These are phyloP conservation scores for Paracyclopina nana DNA, from an alignment of 1,140 invertebrate genomes.

Conservation along the genomic window DNA sequence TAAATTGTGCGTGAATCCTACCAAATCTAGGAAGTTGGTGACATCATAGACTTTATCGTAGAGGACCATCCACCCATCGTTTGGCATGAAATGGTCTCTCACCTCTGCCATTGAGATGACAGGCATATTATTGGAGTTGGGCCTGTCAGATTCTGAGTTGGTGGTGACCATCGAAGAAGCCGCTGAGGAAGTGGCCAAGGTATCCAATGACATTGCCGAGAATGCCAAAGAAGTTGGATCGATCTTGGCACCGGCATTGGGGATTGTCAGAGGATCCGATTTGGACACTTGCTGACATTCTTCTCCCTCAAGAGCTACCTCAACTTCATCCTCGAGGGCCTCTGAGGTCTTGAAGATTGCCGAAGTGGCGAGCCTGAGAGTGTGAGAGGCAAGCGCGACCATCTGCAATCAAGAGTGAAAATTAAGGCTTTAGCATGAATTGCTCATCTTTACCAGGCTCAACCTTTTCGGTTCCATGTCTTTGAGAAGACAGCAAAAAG, in stretches of 20 bases:
- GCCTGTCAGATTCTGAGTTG: not conserved
- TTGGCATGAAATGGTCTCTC: not conserved
- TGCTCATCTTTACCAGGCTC: too few species aligned
- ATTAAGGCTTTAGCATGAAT: too few species aligned
- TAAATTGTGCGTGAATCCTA: not conserved
- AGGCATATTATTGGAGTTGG: not conserved
- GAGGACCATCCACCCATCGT: conserved; percentile 7
- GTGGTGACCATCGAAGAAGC: not conserved
- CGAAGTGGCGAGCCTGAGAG: too few species aligned
- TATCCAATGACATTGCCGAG: not conserved
- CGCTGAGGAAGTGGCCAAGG: not conserved
- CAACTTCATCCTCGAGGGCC: too few species aligned
- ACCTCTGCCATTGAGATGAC: not conserved
- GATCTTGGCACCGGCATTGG: not conserved
- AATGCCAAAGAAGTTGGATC: not conserved
- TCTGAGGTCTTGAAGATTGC: too few species aligned
- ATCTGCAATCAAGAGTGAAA: too few species aligned
- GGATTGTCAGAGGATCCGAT: too few species aligned
- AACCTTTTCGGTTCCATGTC: too few species aligned
- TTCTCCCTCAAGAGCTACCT: too few species aligned
- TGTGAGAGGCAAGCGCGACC: too few species aligned
- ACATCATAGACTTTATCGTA: conserved; percentile 7
- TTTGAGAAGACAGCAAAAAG: too few species aligned
- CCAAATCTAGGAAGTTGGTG: not conserved
- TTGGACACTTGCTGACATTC: too few species aligned